Percentiles rank a stretch among this genome's conserved stretches.
These are phyloP conservation scores for Stylophora pistillata DNA, from an alignment of 64 coral and sea anemone genomes.

Conservation along the genomic window DNA sequence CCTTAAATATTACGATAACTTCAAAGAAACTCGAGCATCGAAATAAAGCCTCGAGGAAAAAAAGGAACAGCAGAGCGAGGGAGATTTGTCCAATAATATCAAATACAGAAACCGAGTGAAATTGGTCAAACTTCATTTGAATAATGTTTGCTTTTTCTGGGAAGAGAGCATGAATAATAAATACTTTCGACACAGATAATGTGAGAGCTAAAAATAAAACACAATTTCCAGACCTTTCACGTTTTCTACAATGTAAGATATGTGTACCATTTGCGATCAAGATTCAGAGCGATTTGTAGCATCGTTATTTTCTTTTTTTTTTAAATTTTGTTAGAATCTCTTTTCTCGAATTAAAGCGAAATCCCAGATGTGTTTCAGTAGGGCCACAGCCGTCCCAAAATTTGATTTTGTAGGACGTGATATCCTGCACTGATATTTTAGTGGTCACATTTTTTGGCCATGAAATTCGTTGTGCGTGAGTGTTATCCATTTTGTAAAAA, in stretches of 20 bases:
- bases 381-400: not conserved
- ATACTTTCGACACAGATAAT: conserved; percentile 39
- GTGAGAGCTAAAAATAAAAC: conserved; percentile 70
- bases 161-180: conserved; percentile 63
- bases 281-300: not conserved
- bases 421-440: not conserved
- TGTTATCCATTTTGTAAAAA: not conserved
- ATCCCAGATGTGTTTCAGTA: not conserved
- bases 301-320: not conserved
- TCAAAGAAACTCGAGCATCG: not conserved
- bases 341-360: not conserved
- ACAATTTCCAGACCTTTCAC: not conserved
- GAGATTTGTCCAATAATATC: not conserved
- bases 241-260: not conserved
- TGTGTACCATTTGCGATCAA: not conserved
- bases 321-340: not conserved
- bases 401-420: not conserved
- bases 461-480: not conserved
- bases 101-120: not conserved
- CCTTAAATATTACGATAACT: not conserved
- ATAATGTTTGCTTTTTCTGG: conserved; percentile 35
- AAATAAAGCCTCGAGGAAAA: not conserved
- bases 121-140: conserved; percentile 14
- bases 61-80: not conserved
- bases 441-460: not conserved